These are phyloP conservation scores for Nothoprocta pentlandii DNA, from an alignment of 2,113 vertebrate species.

Conservation along the genomic window DNA sequence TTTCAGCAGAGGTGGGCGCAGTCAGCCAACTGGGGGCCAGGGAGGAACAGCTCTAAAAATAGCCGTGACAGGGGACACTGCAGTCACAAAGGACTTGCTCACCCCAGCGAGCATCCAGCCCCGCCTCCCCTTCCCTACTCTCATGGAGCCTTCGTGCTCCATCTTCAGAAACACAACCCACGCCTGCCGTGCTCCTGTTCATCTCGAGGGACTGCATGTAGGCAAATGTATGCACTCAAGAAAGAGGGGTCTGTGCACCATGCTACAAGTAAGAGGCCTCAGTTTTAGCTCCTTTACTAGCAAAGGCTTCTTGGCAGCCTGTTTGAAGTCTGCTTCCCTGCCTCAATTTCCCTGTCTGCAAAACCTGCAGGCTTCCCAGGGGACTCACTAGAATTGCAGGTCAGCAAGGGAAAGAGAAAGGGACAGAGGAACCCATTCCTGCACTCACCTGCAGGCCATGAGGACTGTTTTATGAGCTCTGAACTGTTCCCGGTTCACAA, in stretches of 20 bases:
- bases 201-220: neutral
- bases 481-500: conserved; percentile 96
- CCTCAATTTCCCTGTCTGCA: neutral
- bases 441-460: conserved; percentile 96
- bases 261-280: neutral
- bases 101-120: neutral
- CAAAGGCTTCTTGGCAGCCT: neutral
- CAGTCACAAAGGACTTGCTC: neutral
- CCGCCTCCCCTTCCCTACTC: neutral
- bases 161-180: neutral
- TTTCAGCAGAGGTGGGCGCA: conserved; percentile 1
- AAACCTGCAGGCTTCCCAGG: fast-evolving
- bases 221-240: neutral
- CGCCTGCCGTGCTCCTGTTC: neutral
- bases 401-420: neutral
- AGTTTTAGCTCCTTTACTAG: neutral
- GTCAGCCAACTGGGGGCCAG: neutral
- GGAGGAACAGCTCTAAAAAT: conserved; percentile 6
- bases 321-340: neutral
- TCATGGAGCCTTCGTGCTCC: neutral
- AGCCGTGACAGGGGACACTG: neutral
- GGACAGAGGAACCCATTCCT: neutral
- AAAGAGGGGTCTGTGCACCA: neutral
- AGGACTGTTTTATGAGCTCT: conserved; percentile 97
- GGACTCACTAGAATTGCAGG: neutral